Evolutionary conservation across 2,888 invertebrate genomes (phyloP), one percentile per base, ranked within the genome.

Genomic region (Nemotelus pantherinus): DNA sequence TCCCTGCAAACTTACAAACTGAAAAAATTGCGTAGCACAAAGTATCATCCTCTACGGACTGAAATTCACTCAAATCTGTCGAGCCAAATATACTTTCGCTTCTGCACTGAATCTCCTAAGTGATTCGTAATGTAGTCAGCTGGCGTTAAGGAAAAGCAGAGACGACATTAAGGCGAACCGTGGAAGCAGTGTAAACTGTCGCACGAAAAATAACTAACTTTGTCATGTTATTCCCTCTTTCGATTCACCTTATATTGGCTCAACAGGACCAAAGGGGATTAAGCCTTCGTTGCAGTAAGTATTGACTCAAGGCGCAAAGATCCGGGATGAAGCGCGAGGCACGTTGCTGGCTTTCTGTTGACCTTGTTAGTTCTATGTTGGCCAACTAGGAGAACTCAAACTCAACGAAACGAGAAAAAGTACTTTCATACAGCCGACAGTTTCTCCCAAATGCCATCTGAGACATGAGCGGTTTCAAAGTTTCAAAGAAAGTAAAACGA

Each of bases 221-320:
- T 71, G 70, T 55, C 70, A 71, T 71, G 70, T 53, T 71, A 71
- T 55, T 71, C 70, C 70, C 55, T 71, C 57, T 41, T 44, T 41
- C 39, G 47, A 41, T 71, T 71, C 43, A 71, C 70, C 70, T 71
- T 55, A 57, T 71, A 71, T 71, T 71, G 70, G 70, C 55, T 71
- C 44, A 43, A 44, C 43, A 43, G 55, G 70, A 55, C 70, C 55
- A n/a, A 55, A 71, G 41, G 44, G 70, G 70, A 71, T 71, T 55
- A 71, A 55, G 55, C 10, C 57, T 5, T 53, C 48, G 5, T 39
- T 39, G n/a, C 68, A 65, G 45, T 39, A 68, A 50, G 43, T 50
- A 44, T 7, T 39, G 48, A 48, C 10, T 50, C 3, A 48, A 41
- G 39, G 25, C 25, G 25, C 25, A 25, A 25, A 25, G 25, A 25